A percentile compares a stretch with the other conserved stretches of the same genome.
Evolutionary conservation across 2,888 invertebrate species (phyloP).

Genomic region (Phytoseiulus persimilis): DNA sequence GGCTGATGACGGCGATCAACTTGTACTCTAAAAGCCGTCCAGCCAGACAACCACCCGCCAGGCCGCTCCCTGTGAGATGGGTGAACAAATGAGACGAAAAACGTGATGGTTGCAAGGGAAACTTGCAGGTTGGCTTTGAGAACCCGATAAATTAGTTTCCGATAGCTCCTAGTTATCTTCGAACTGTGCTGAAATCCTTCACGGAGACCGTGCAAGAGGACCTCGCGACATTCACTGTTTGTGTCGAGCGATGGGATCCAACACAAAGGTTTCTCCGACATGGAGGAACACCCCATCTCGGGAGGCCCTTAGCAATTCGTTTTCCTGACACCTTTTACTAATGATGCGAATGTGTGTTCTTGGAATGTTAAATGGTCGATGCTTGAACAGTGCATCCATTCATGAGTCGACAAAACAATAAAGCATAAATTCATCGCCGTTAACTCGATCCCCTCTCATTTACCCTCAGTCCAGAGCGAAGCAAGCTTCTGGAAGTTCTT

Average conservation of each 20-base stretch:
- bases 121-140: not conserved
- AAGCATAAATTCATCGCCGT: not conserved
- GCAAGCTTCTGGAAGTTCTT: too few relatives aligned
- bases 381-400: not conserved
- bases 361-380: not conserved
- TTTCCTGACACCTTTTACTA: not conserved
- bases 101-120: not conserved
- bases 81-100: not conserved
- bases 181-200: not conserved
- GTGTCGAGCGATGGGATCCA: not conserved
- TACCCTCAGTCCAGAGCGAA: too few relatives aligned
- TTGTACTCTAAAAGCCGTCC: not conserved
- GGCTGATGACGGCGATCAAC: not conserved
- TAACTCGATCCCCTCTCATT: not conserved
- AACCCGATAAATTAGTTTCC: not conserved
- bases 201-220: not conserved
- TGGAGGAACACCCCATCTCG: not conserved
- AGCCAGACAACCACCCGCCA: not conserved
- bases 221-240: not conserved
- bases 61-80: not conserved
- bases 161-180: not conserved
- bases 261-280: too few relatives aligned
- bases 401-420: not conserved
- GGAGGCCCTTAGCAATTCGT: not conserved
- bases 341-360: not conserved